Evolutionary conservation across 1,140 invertebrate species (phyloP).

Genomic region (Sipha flava): DNA sequence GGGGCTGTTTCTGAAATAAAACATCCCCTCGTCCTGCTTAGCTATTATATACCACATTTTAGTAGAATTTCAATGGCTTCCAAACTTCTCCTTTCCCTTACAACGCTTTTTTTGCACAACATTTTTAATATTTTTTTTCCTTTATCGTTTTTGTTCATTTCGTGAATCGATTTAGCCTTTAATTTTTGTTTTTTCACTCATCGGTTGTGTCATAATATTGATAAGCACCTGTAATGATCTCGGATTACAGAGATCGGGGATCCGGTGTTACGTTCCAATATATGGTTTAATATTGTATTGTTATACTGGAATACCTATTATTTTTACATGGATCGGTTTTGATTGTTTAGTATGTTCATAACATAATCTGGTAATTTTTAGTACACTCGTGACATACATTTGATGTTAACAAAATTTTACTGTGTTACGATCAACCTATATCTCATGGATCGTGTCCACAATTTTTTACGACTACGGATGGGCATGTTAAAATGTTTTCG

Average conservation of each 20-base stretch:
- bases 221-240: slow-evolving; percentile 22
- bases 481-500: neutral
- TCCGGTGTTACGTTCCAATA: slow-evolving; percentile 16
- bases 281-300: neutral
- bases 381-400: neutral
- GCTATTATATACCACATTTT: neutral
- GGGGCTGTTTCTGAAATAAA: slow-evolving; percentile 2
- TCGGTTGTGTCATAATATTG: slow-evolving; percentile 22
- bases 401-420: neutral
- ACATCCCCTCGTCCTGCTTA: slow-evolving; percentile 1
- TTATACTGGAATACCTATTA: neutral
- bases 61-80: slow-evolving; percentile 2
- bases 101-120: neutral
- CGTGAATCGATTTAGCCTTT: neutral
- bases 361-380: neutral
- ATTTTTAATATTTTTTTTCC: neutral
- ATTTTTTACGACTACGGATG: neutral
- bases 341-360: neutral
- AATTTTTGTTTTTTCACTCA: neutral
- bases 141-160: neutral
- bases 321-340: neutral
- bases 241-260: neutral
- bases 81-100: neutral
- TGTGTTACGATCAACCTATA: neutral
- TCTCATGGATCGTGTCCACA: neutral